Evolutionary conservation across 1,140 invertebrate genomes (phyloP), one percentile per base, ranked within the genome.

Genomic region (Coenobita brevimanus): DNA sequence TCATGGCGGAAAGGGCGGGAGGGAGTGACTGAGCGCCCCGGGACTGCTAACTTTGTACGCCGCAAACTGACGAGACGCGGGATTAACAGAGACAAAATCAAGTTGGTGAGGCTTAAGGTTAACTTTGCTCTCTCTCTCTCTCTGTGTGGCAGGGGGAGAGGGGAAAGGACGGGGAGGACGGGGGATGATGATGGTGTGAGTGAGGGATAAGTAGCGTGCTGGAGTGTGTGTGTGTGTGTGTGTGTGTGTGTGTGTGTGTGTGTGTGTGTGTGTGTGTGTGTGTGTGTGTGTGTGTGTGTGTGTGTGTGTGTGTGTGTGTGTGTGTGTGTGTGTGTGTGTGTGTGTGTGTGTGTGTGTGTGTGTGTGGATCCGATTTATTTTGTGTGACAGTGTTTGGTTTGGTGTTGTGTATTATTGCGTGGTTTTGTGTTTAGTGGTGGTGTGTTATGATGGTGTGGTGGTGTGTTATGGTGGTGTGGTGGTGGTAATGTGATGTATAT

Each of bases 221-320:
- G n/a, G 15, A 17, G 69, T 13, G 69, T 13, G 30, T 73, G 69
- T 73, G 69, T 73, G 69, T 73, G 69, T 73, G 69, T 73, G 69
- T 73, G 69, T 73, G 30, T 73, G 69, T 73, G 69, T 73, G 69
- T 73, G 30, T 73, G 69, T 73, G 69, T 73, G 69, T 73, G 69
- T 73, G 69, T 73, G 69, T 73, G 33, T 73, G n/a, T 33, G 69
- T 73, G 69, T 73, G 69, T 33, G 69, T 50, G 46, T 50, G 46
- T 50, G 46, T 50, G 46, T 50, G 46, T 50, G 46, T 50, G 46
- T 50, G 46, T 50, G 46, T 50, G 46, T 50, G 46, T 50, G 46
- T 50, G 46, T 50, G 46, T 50, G 6, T 50, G 46, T 17, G 46
- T 50, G 46, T 50, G 46, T 50, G 46, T 50, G 46, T 50, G 46